These are phyloP conservation scores for Limnothrissa miodon DNA, from an alignment of 2,113 vertebrate genomes.

Conservation along the genomic window DNA sequence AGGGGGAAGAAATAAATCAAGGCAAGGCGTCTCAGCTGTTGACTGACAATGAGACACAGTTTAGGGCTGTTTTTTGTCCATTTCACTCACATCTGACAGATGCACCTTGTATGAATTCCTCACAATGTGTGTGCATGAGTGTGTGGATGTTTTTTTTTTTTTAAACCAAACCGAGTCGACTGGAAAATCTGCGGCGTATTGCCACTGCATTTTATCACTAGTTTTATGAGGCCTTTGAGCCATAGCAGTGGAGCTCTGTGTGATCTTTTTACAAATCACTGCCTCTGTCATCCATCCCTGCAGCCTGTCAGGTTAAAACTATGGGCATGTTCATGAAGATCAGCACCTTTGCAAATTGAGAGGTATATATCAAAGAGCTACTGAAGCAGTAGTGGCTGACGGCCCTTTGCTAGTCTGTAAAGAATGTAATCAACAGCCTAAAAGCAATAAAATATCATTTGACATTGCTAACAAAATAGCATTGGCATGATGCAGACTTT, in stretches of 20 bases:
- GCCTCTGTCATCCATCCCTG: conserved; percentile 22
- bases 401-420: not conserved
- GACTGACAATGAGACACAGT: conserved; percentile 39
- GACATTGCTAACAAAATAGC: not conserved
- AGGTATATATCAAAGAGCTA: conserved; percentile 10
- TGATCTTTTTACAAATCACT: conserved; percentile 35
- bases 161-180: conserved; percentile 22
- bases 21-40: conserved; percentile 34
- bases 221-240: conserved; percentile 31
- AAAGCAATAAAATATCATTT: not conserved
- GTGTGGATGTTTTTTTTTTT: conserved; percentile 1
- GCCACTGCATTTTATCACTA: conserved; percentile 31
- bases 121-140: not conserved
- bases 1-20: conserved; percentile 33
- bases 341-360: conserved; percentile 11
- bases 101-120: conserved; percentile 39
- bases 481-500: not conserved
- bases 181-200: conserved; percentile 28
- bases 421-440: not conserved
- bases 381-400: not conserved
- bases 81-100: conserved; percentile 36
- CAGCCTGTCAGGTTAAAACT: conserved; percentile 23
- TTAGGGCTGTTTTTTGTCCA: conserved; percentile 34
- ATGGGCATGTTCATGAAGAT: conserved; percentile 33
- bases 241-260: conserved; percentile 30